A percentile compares a stretch with the other conserved stretches of the same genome.
phyloP scores from a whole-genome alignment of 2,888 invertebrate species.

The Drosophila demipolita region DNA sequence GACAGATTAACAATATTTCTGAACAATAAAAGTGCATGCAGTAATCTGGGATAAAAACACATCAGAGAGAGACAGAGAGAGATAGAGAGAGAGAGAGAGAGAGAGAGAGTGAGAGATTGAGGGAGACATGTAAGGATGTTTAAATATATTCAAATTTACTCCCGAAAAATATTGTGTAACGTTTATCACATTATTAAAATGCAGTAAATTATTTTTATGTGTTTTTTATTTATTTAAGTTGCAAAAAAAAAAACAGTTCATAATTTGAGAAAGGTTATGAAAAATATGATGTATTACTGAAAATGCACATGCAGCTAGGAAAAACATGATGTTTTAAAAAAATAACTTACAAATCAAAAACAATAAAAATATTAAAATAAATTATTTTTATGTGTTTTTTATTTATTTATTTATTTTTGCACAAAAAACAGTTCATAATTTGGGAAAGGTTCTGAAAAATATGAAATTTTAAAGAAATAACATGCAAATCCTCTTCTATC shows the following conservation, averaged over 20 bases:
- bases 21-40: neutral
- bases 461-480: neutral
- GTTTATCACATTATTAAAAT: neutral
- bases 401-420: neutral
- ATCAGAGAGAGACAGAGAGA: neutral
- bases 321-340: neutral
- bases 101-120: neutral
- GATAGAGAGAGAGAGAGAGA: neutral
- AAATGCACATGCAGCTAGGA: neutral
- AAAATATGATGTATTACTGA: neutral
- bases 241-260: neutral
- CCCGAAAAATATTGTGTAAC: neutral
- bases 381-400: too few species aligned
- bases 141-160: neutral
- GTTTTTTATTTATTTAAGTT: neutral
- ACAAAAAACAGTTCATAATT: neutral
- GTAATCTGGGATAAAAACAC: neutral
- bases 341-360: neutral
- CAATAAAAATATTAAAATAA: neutral
- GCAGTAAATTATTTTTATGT: neutral
- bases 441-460: neutral
- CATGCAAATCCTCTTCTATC: neutral
- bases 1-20: neutral
- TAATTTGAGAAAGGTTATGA: neutral
- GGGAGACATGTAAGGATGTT: neutral